Percentiles rank a stretch among this genome's conserved stretches.
These are phyloP conservation scores for Trichosurus vulpecula DNA, from an alignment of 2,797 vertebrate genomes.

Conservation along the genomic window DNA sequence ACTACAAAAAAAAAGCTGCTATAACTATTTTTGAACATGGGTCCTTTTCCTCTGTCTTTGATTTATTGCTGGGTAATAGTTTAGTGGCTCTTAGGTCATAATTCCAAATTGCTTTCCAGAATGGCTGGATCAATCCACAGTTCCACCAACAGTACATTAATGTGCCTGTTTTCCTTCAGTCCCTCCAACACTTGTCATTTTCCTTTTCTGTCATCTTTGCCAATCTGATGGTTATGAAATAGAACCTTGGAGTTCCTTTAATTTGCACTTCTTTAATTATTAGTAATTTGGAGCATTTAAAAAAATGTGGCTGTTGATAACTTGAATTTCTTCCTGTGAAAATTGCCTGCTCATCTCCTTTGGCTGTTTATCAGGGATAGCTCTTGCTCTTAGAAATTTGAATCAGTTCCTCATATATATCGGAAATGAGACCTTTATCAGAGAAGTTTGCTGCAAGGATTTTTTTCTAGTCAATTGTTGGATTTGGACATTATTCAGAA, in stretches of 20 bases:
- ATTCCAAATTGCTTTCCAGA: neutral
- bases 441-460: neutral
- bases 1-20: neutral
- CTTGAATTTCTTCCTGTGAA: neutral
- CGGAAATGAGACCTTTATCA: neutral
- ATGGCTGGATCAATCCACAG: neutral
- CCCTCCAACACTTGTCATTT: neutral
- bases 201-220: neutral
- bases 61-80: neutral
- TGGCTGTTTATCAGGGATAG: neutral
- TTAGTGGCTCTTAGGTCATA: neutral
- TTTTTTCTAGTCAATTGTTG: neutral
- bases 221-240: neutral
- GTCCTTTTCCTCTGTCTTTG: neutral
- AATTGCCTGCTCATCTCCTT: neutral
- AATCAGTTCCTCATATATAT: neutral
- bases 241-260: neutral
- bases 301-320: neutral
- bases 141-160: neutral
- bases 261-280: neutral
- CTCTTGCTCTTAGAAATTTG: neutral
- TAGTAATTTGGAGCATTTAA: neutral
- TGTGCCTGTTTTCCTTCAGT: neutral
- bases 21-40: neutral
- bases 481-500: neutral